Conservation (phyloP, 2,888 invertebrate genomes). For the Zootermopsis nevadensis region DNA sequence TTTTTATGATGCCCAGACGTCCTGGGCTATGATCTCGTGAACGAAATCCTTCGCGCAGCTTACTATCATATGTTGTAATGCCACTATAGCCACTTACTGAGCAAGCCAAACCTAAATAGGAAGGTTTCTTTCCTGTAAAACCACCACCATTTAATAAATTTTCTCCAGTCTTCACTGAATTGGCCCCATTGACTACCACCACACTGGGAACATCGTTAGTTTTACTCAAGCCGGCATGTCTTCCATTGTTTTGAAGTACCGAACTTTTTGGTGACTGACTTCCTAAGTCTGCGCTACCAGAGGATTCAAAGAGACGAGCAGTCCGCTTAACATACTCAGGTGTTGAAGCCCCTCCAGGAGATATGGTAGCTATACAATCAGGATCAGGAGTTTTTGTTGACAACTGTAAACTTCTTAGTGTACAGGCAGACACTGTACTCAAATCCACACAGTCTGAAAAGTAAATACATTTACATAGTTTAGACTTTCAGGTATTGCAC, state of each 20-base stretch:
- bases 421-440: constrained; percentile 63
- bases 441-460: constrained; percentile 44
- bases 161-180: constrained; percentile 14
- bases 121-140: constrained; percentile 75
- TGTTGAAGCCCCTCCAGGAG: constrained; percentile 51
- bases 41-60: constrained; percentile 75
- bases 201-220: constrained; percentile 24
- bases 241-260: not conserved
- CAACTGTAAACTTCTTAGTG: constrained; percentile 66
- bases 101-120: constrained; percentile 88
- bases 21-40: constrained; percentile 58
- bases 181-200: constrained; percentile 37
- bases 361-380: constrained; percentile 36
- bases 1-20: constrained; percentile 45
- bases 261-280: not conserved
- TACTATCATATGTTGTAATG: constrained; percentile 86
- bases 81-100: constrained; percentile 92
- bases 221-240: not conserved
- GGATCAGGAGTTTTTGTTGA: constrained; percentile 52
- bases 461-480: not conserved
- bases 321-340: constrained; percentile 63
- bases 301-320: constrained; percentile 56
- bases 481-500: not conserved
- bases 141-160: constrained; percentile 23
- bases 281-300: constrained; percentile 14